Conservation (phyloP, 2,113 vertebrate genomes). For the Oryzias javanicus region DNA sequence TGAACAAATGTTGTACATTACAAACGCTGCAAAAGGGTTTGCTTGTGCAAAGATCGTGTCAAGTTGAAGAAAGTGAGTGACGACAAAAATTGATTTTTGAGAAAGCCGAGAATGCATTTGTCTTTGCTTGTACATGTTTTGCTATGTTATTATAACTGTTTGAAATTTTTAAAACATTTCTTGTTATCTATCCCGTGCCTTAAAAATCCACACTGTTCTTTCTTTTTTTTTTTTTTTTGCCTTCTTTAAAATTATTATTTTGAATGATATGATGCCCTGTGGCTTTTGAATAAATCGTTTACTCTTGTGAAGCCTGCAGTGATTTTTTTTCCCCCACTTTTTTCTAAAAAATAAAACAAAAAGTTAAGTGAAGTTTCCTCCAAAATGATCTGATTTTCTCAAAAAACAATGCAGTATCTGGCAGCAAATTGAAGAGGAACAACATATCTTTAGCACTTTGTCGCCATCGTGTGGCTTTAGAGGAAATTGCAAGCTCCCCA, state of each 20-base stretch:
- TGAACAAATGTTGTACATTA: constrained; percentile 41
- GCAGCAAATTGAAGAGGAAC: background rate
- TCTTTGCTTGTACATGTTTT: constrained; percentile 41
- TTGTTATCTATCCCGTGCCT: constrained; percentile 83
- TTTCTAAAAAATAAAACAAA: background rate
- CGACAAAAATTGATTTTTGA: constrained; percentile 30
- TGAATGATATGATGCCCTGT: constrained; percentile 52
- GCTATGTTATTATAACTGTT: constrained; percentile 39
- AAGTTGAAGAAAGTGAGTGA: constrained; percentile 8
- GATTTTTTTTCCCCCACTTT: background rate
- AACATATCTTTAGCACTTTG: constrained; percentile 5
- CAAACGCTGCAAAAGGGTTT: constrained; percentile 29
- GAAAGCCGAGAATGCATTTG: constrained; percentile 31
- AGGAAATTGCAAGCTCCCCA: background rate
- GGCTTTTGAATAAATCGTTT: constrained; percentile 63
- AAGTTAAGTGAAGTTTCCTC: no score
- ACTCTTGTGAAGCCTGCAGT: constrained; percentile 36
- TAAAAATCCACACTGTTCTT: constrained; percentile 68
- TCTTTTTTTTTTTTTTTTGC: constrained; percentile 22
- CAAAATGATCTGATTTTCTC: no score
- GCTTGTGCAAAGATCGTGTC: constrained; percentile 25
- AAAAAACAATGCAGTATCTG: background rate
- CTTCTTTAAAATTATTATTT: constrained; percentile 55
- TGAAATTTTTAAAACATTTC: constrained; percentile 43
- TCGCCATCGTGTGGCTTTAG: constrained; percentile 41